Evolutionary conservation across 2,888 invertebrate species (phyloP), one percentile per base, ranked within the genome.

Genomic region (Pachymerium ferrugineum): DNA sequence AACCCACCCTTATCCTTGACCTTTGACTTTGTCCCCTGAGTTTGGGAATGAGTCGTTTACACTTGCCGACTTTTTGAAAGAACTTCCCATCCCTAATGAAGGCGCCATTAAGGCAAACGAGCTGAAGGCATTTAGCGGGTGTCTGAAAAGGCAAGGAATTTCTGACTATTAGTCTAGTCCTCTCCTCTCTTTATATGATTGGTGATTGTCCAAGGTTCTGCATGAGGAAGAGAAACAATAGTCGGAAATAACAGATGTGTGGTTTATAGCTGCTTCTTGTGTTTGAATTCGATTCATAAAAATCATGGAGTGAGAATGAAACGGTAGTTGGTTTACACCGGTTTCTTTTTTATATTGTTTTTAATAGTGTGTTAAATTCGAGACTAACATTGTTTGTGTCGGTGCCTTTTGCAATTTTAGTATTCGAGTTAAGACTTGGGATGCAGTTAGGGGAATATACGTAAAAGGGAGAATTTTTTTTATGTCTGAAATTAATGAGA

Each of bases 231-330:
- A 14, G 1, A 47, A 47, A 47, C 47, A 47, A 47, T 47, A 22
- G 47, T 47, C 47, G 47, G 47, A 47, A 47, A 47, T 47, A 8
- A 47, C 47, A 47, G 47, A 47, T 47, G 47, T 47, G 47, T 47
- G 47, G 16, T 16, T n/a, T 16, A 47, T 16, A n/a, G 47, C 16
- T 2, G n/a, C 1, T 16, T 5, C n/a, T 42, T 42, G 42, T 14
- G 42, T 5, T 42, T 4, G 6, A n/a, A n/a, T n/a, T n/a, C n/a
- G n/a, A n/a, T n/a, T n/a, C n/a, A n/a, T n/a, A 42, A 14, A 47
- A 47, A 47, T 47, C 47, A 16, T 19, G 16, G 47, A 47, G 22
- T 47, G 47, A 47, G n/a, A 47, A 16, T 16, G 47, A 8, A 47
- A 47, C 8, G 47, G 47, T 8, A n/a, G 2, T 1, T 47, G 4